A percentile compares a stretch with the other conserved stretches of the same genome.
These are phyloP conservation scores for Protonemura montana DNA, from an alignment of 2,888 invertebrate species.

Conservation along the genomic window DNA sequence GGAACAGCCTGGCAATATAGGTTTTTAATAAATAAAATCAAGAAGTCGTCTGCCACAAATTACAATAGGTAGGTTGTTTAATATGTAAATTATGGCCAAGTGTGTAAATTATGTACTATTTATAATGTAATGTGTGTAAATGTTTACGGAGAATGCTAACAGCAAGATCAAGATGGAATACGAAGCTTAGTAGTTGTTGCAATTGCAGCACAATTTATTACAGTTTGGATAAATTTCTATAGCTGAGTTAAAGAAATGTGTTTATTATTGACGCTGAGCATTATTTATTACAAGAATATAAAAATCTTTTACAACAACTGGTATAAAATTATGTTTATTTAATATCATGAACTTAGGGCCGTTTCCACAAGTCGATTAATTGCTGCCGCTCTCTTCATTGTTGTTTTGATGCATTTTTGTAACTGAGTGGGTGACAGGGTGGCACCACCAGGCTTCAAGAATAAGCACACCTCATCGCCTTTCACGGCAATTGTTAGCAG, in stretches of 20 bases:
- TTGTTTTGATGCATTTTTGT: slow-evolving; percentile 66
- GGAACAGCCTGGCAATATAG: slow-evolving; percentile 45
- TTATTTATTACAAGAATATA: slow-evolving; percentile 36
- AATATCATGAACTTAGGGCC: slow-evolving; percentile 50
- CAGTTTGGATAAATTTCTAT: slow-evolving; percentile 51
- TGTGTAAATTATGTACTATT: slow-evolving; percentile 45
- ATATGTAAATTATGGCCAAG: slow-evolving; percentile 9
- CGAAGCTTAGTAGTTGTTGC: slow-evolving; percentile 1
- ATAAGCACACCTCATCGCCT: slow-evolving; percentile 68
- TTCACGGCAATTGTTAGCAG: slow-evolving; percentile 73
- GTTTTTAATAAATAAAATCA: slow-evolving; percentile 26
- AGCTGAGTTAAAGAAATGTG: slow-evolving; percentile 49
- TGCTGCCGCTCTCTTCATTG: slow-evolving; percentile 66
- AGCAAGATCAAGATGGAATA: slow-evolving; percentile 39
- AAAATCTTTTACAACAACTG: slow-evolving; percentile 39
- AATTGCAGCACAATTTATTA: slow-evolving; percentile 48
- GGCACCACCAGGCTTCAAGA: slow-evolving; percentile 77
- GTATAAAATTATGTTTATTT: not conserved
- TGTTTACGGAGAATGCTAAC: slow-evolving; percentile 24
- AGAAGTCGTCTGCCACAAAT: slow-evolving; percentile 14
- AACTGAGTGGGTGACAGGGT: slow-evolving; percentile 67
- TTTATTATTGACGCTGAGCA: slow-evolving; percentile 39
- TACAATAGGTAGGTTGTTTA: slow-evolving; percentile 25
- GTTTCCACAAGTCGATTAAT: slow-evolving; percentile 61
- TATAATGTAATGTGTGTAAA: slow-evolving; percentile 39